phyloP scores from a whole-genome alignment of 1,140 invertebrate genomes.

The Monomorium pharaonis region DNA sequence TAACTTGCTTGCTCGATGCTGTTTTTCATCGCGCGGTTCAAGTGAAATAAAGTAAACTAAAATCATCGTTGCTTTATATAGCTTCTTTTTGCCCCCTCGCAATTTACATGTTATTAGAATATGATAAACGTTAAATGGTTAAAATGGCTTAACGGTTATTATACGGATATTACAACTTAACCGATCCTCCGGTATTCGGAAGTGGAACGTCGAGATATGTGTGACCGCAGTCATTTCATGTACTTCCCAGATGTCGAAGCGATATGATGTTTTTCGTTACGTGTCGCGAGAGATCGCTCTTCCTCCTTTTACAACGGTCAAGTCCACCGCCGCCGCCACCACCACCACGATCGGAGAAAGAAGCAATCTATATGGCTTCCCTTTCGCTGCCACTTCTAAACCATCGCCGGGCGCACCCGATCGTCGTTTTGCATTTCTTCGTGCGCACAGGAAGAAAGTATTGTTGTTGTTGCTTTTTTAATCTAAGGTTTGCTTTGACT shows the following conservation, averaged over 20 bases:
- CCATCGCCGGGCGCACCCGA: not conserved
- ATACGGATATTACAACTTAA: not conserved
- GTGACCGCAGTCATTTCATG: constrained; percentile 5
- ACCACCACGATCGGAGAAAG: constrained; percentile 1
- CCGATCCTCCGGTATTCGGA: not conserved
- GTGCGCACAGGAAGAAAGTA: not conserved
- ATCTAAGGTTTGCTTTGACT: not conserved
- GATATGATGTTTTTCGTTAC: constrained; percentile 13
- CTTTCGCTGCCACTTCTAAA: constrained; percentile 34
- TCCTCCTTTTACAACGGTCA: constrained; percentile 30
- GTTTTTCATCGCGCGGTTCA: constrained; percentile 1
- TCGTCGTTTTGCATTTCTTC: not conserved
- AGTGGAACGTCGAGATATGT: not conserved
- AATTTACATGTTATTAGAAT: not conserved
- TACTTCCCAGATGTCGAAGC: not conserved
- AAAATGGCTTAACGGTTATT: not conserved
- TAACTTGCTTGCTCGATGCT: not conserved
- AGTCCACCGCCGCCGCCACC: not conserved
- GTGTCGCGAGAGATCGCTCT: not conserved
- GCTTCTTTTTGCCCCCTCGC: not conserved
- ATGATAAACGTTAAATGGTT: too few species aligned
- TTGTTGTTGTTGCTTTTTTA: constrained; percentile 13
- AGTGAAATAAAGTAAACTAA: not conserved
- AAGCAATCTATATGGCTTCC: constrained; percentile 10
- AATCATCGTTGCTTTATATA: not conserved